Conservation (phyloP, 92 coral and sea anemone species). For the Palythoa caribaeorum region DNA sequence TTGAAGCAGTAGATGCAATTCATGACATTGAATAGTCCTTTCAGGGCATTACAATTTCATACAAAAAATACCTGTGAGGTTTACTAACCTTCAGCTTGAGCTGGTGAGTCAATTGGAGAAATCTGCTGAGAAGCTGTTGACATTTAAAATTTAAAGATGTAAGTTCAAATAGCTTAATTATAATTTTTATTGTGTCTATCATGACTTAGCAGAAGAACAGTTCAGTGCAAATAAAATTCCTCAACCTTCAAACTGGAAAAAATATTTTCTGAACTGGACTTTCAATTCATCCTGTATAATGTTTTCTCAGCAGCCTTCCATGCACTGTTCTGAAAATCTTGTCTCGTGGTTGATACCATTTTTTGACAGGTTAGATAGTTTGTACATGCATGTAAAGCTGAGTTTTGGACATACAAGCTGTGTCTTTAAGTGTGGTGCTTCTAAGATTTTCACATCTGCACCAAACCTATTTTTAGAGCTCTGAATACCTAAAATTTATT, state of each 20-base stretch:
- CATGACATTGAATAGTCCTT: not conserved
- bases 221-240: no score
- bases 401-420: no score
- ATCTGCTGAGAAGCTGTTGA: constrained; percentile 30
- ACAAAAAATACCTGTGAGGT: not conserved
- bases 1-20: not conserved
- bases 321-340: no score
- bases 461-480: no score
- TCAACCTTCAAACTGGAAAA: not conserved
- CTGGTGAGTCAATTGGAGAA: constrained; percentile 39
- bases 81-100: constrained; percentile 31
- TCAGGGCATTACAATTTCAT: not conserved
- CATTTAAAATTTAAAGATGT: not conserved
- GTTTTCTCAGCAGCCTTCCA: no score
- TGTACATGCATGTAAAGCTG: no score
- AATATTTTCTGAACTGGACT: not conserved
- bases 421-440: no score
- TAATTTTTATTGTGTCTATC: not conserved
- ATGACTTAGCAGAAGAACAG: no score
- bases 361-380: no score
- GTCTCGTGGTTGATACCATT: no score
- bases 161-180: not conserved
- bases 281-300: not conserved
- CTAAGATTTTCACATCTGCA: no score
- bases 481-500: no score